Conservation (phyloP, 2,113 vertebrate species). For the Andinoacara biseriatus region DNA sequence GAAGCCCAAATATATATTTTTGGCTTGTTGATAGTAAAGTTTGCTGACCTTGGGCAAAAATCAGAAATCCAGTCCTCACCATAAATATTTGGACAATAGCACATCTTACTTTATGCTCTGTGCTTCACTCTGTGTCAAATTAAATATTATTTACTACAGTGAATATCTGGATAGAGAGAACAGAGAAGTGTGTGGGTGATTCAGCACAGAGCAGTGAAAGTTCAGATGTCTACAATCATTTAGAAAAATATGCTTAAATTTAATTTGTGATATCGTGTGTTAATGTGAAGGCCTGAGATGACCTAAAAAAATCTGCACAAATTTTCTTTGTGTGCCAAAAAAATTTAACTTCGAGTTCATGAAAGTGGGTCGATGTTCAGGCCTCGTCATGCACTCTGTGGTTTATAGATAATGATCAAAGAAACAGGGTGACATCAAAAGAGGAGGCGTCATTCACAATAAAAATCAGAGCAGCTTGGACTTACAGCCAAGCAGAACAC, state of each 20-base stretch:
- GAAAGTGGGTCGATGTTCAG: conserved; percentile 56
- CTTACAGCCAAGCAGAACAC: background rate
- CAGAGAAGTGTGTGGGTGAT: background rate
- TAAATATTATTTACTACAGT: background rate
- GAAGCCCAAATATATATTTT: background rate
- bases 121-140: background rate
- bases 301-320: conserved; percentile 54
- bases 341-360: background rate
- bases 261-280: background rate
- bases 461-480: conserved; percentile 19
- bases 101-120: background rate
- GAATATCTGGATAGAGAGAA: background rate
- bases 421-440: conserved; percentile 38
- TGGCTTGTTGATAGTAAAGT: background rate
- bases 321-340: background rate
- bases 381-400: conserved; percentile 23
- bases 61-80: too few relatives aligned
- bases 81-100: background rate
- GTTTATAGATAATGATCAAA: conserved; percentile 51
- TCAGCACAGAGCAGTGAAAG: background rate
- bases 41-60: background rate
- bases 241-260: background rate
- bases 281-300: background rate
- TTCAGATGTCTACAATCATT: background rate
- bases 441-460: conserved; percentile 22